Base-by-base conservation (phyloP, 2,888 invertebrate genomes). In the Drosophila longiperda region DNA sequence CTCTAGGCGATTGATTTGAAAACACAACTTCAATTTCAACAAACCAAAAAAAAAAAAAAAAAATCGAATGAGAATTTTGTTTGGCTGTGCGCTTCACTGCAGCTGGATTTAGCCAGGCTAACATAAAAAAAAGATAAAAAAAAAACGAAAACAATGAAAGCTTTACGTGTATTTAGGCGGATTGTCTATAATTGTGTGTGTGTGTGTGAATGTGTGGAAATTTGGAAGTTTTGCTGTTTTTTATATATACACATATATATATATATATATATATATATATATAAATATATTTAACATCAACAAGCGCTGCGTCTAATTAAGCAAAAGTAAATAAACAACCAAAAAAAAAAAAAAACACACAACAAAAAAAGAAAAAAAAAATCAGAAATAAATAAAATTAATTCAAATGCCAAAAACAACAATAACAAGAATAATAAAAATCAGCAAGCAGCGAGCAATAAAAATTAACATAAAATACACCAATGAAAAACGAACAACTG, bases 391-490 rank as follows among this genome's bases (percentile, higher is more conserved):
- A 87, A 85, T 76, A 72, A 87, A 89, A 84, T 86, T 87, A 84
- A 87, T 89, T 87, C 89, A 82, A 89, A 80, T 87, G 76, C 73
- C 67, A 78, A 65, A 45, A 68, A 60, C 68, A 55, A 50, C 53
- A 66, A 59, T 26, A 40, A 54, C 69, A 75, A 71, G 49, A 66
- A 75, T 83, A 86, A 73, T 67, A 82, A 89, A 82, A 84, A 78
- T 75, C 75, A 70, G 75, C 79, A 68, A 66, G 63, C 67, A 75
- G 65, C 71, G 66, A 73, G 85, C 75, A 71, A 87, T 85, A 89
- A 89, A 83, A 86, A 89, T 87, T 87, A 87, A 74, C 89, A 89
- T 85, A 87, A 89, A 87, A 79, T 67, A 67, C 67, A 50, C 82
- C 76, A 73, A 71, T 78, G 82, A 73, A 71, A 75, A 70, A 50